Percentiles rank a stretch among this genome's conserved stretches.
These are phyloP conservation scores for Xenopus petersii DNA, from an alignment of 2,797 vertebrate species.

Conservation along the genomic window DNA sequence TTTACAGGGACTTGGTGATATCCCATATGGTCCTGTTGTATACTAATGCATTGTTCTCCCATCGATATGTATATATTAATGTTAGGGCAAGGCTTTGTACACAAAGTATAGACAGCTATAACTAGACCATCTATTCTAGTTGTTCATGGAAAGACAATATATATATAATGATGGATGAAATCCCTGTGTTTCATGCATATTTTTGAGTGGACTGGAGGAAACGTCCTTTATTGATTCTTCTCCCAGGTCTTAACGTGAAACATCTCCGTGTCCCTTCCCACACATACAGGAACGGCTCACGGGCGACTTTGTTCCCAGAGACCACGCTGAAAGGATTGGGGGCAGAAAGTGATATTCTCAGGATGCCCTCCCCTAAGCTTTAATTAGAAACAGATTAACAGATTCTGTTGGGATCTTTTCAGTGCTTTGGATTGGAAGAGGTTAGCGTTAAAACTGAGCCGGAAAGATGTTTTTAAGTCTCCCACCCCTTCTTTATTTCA, in stretches of 20 bases:
- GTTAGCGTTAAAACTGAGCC: constrained; percentile 34
- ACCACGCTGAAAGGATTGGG: constrained; percentile 22
- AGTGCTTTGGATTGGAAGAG: constrained; percentile 9
- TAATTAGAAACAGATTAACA: constrained; percentile 63
- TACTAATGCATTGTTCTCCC: no score
- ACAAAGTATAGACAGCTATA: no score
- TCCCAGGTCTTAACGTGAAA: neutral
- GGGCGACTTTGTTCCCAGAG: constrained; percentile 16
- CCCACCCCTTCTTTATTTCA: constrained; percentile 54
- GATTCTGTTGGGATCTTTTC: constrained; percentile 46
- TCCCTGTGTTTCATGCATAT: no score
- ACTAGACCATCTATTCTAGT: no score
- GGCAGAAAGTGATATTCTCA: constrained; percentile 36
- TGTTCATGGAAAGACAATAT: no score
- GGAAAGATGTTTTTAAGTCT: constrained; percentile 35
- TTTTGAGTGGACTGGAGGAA: no score
- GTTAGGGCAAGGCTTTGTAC: no score
- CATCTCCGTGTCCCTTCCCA: neutral
- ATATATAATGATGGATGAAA: no score
- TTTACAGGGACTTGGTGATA: no score
- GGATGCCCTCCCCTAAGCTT: constrained; percentile 44
- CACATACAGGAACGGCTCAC: constrained; percentile 15
- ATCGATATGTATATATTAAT: no score
- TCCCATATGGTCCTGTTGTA: no score
- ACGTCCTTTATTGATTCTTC: neutral